phyloP scores from a whole-genome alignment of 2,113 vertebrate species.

The Chaetodon auriga region DNA sequence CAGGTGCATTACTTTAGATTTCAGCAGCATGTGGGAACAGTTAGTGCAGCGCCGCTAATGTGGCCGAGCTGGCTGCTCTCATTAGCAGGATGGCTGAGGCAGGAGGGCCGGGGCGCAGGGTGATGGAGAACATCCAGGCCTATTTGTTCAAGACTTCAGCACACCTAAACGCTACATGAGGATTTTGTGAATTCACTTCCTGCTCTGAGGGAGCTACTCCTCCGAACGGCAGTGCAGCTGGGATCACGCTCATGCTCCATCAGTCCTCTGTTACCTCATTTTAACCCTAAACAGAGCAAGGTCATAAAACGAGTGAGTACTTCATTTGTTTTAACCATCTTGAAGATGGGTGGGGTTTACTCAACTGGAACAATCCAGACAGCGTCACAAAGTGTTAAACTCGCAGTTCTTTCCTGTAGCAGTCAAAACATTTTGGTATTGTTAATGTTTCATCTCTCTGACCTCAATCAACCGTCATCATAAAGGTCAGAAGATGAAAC shows the following conservation, averaged over 20 bases:
- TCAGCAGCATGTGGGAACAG: conserved; percentile 78
- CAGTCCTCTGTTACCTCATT: conserved; percentile 64
- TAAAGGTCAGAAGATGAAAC: conserved; percentile 51
- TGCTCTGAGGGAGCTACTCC: conserved; percentile 46
- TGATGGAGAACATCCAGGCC: conserved; percentile 64
- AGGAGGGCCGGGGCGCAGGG: conserved; percentile 39
- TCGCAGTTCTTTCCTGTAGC: conserved; percentile 28
- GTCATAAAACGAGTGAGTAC: conserved; percentile 40
- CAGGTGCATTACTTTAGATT: conserved; percentile 74
- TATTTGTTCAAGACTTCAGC: conserved; percentile 69
- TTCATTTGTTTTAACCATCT: conserved; percentile 62
- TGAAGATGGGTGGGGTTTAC: conserved; percentile 41
- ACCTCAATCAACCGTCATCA: conserved; percentile 30
- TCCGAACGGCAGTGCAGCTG: conserved; percentile 39
- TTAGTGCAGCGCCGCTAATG: conserved; percentile 74
- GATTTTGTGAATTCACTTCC: conserved; percentile 62
- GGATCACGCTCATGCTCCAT: conserved; percentile 53
- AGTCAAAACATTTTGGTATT: conserved; percentile 50
- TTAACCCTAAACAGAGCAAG: conserved; percentile 60
- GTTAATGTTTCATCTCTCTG: conserved; percentile 65
- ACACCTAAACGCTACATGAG: conserved; percentile 46
- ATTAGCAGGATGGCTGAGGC: conserved; percentile 65
- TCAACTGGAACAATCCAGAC: conserved; percentile 36
- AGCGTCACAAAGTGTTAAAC: conserved; percentile 36
- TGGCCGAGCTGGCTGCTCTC: conserved; percentile 69